These are phyloP conservation scores for Andricus curvator DNA, from an alignment of 2,888 invertebrate genomes.

Conservation along the genomic window DNA sequence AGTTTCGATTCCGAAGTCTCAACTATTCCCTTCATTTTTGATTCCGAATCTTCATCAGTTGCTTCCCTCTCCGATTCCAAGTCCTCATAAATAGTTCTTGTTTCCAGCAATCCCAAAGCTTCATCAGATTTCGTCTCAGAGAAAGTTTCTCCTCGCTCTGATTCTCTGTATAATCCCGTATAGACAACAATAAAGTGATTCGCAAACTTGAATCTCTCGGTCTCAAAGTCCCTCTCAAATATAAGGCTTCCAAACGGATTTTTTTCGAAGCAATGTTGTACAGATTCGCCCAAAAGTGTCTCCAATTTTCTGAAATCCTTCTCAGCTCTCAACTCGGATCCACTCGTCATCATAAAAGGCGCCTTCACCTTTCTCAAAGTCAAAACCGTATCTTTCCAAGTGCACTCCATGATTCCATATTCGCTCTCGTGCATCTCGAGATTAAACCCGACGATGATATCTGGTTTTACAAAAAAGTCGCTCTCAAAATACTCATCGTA, in stretches of 20 bases:
- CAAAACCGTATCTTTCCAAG: neutral
- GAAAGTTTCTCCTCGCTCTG: too few species aligned
- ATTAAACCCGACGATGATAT: conserved; percentile 2
- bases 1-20: too few species aligned
- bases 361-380: neutral
- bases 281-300: too few species aligned
- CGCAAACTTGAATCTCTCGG: conserved; percentile 58
- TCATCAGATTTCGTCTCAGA: too few species aligned
- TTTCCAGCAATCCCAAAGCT: too few species aligned
- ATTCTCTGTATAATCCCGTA: too few species aligned
- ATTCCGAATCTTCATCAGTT: too few species aligned
- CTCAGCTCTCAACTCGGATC: too few species aligned
- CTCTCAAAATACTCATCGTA: conserved; percentile 1
- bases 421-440: neutral
- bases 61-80: too few species aligned
- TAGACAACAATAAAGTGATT: conserved; percentile 58
- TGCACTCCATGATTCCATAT: neutral
- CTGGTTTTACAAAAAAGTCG: neutral
- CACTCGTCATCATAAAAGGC: neutral
- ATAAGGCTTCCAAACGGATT: conserved; percentile 61
- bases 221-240: conserved; percentile 61
- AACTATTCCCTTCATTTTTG: too few species aligned
- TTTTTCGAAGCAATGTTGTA: conserved; percentile 16
- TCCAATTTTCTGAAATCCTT: too few species aligned
- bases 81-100: too few species aligned